Conservation (phyloP, 2,797 vertebrate species). For the Thripadectes ignobilis region DNA sequence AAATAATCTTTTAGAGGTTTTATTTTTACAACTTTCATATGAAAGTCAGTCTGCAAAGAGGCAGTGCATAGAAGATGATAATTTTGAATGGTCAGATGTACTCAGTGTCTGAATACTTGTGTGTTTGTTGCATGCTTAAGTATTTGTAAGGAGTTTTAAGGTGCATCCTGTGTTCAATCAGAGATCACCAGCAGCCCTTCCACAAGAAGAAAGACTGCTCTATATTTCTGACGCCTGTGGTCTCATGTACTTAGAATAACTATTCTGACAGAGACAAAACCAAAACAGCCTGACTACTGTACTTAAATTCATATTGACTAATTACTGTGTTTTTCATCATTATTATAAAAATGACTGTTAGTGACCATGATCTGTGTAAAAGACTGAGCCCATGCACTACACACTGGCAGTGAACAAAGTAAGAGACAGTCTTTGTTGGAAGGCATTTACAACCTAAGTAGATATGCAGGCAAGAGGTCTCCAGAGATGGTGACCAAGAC, state of each 20-base stretch:
- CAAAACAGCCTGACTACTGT: neutral
- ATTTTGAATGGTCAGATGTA: neutral
- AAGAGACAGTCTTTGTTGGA: neutral
- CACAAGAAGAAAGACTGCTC: neutral
- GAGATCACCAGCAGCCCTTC: neutral
- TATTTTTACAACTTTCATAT: neutral
- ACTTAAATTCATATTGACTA: neutral
- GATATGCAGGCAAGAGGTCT: neutral
- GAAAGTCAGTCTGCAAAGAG: neutral
- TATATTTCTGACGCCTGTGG: neutral
- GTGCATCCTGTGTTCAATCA: neutral
- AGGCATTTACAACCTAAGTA: neutral
- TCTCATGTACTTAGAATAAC: neutral
- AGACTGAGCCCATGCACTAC: neutral
- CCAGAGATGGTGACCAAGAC: constrained; percentile 32
- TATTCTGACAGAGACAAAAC: neutral
- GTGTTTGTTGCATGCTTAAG: neutral
- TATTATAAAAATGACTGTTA: neutral
- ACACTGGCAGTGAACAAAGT: neutral
- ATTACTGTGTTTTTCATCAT: neutral
- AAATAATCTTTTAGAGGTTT: neutral
- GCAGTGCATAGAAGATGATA: neutral
- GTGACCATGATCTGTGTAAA: neutral
- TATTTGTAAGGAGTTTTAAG: neutral
- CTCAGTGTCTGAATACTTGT: neutral